Base-by-base conservation (phyloP, 2,888 invertebrate genomes). In the Oligia latruncula region DNA sequence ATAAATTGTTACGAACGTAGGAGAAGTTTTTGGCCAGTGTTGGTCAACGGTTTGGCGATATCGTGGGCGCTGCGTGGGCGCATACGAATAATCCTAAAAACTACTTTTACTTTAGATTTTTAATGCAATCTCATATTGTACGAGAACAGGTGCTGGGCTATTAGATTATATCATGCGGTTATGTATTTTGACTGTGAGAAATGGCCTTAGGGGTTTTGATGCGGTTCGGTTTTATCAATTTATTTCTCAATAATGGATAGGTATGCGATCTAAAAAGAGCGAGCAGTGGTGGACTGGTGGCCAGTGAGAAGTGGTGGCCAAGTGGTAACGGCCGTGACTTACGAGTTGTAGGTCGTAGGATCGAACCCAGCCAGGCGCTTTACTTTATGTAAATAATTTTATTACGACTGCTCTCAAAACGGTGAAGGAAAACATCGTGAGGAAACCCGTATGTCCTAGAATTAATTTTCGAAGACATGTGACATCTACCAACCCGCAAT, bases 21-120 rank as follows among this genome's bases (percentile, higher is more conserved):
- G 96, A 92, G 93, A 93, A 79, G 82, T 88, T 94, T 96, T 95
- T 95, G 96, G 95, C 89, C 92, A 93, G 93, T 84, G 78, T 93
- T 96, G 96, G 96, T 95, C 96, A 96, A 95, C 91, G 91, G 90
- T 88, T 77, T 75, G 83, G 88, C 85, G 71, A 43, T 64, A 20
- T 62, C 89, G 94, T 94, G 92, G 94, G 94, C 85, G 87, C 79
- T 74, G 82, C 87, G 93, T 94, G 92, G 95, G 92, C 64, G 82
- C 75, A 70, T 73, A 85, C 89, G 89, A 90, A 89, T 84, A 83
- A 84, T 88, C 75, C 87, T 83, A 87, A 89, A 88, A 90, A 92
- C 91, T 92, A 92, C 93, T 93, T 92, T 94, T 93, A 94, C 93
- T 93, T 90, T 80, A 78, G 64, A 78, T 92, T 92, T 88, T 87